phyloP scores from a whole-genome alignment of 2,888 invertebrate genomes.

The Drosophila mayaguana region DNA sequence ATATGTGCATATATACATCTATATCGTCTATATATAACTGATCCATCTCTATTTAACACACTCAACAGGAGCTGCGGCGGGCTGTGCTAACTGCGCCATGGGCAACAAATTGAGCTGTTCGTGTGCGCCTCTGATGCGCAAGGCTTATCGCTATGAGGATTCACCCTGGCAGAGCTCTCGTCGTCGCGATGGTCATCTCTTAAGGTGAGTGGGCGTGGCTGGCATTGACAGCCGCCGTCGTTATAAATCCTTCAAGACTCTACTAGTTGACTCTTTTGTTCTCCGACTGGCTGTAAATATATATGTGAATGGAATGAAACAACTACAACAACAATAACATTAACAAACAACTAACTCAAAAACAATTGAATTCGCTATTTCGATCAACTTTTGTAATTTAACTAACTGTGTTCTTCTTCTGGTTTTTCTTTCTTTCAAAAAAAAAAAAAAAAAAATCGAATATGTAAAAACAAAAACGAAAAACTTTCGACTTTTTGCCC shows the following conservation, averaged over 20 bases:
- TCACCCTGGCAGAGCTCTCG: conserved; percentile 97
- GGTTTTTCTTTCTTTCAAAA: conserved; percentile 69
- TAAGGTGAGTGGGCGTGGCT: conserved; percentile 88
- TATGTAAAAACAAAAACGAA: conserved; percentile 21
- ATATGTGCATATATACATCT: too few species aligned
- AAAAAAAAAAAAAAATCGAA: conserved; percentile 28
- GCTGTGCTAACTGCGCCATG: conserved; percentile 90
- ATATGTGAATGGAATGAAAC: conserved; percentile 16
- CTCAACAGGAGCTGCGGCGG: conserved; percentile 83
- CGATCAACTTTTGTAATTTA: conserved; percentile 65
- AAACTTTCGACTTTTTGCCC: conserved; percentile 48
- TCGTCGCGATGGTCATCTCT: conserved; percentile 93
- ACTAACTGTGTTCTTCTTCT: conserved; percentile 75
- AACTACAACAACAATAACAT: conserved; percentile 31
- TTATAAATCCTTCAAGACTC: conserved; percentile 15
- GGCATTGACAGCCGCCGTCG: neutral
- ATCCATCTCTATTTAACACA: neutral
- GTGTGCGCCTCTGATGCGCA: conserved; percentile 97
- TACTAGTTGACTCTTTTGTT: conserved; percentile 47
- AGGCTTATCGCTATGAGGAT: conserved; percentile 98
- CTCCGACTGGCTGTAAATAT: conserved; percentile 43
- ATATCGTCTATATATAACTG: neutral
- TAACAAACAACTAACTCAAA: conserved; percentile 26
- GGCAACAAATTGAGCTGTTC: conserved; percentile 99
- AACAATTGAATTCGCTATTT: conserved; percentile 69